A percentile compares a stretch with the other conserved stretches of the same genome.
These are phyloP conservation scores for Tetraodon nigroviridis DNA, from an alignment of 2,113 vertebrate genomes.

Conservation along the genomic window DNA sequence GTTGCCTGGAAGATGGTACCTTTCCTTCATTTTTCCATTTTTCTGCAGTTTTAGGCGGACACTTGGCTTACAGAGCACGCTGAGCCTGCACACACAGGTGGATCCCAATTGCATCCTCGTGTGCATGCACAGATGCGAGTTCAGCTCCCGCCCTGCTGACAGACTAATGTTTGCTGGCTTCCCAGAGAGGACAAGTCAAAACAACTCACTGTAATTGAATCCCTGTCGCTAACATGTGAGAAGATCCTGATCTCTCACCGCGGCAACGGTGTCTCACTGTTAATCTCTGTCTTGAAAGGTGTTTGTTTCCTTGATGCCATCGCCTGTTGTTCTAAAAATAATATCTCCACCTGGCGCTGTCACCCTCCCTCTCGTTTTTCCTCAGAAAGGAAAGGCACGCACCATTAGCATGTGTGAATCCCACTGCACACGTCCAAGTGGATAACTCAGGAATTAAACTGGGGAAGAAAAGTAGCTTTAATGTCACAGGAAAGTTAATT, in stretches of 20 bases:
- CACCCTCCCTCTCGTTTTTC: not conserved
- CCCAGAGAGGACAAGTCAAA: conserved; percentile 34
- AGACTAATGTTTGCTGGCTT: conserved; percentile 28
- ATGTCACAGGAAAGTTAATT: too few relatives aligned
- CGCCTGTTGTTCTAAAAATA: conserved; percentile 7
- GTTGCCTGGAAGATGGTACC: conserved; percentile 23
- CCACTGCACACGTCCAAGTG: too few relatives aligned
- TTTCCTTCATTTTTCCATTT: conserved; percentile 35
- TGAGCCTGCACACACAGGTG: conserved; percentile 3
- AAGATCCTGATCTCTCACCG: conserved; percentile 19
- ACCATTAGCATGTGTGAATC: too few relatives aligned
- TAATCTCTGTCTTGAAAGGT: conserved; percentile 12
- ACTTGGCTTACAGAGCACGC: conserved; percentile 16
- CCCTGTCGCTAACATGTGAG: conserved; percentile 30
- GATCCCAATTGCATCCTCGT: conserved; percentile 1
- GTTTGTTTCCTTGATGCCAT: conserved; percentile 16
- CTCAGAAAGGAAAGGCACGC: too few relatives aligned
- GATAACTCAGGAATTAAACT: too few relatives aligned
- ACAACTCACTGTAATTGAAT: conserved; percentile 52
- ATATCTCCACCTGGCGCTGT: not conserved
- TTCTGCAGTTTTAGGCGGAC: conserved; percentile 25
- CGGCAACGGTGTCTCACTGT: conserved; percentile 20
- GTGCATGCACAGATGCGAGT: conserved; percentile 2
- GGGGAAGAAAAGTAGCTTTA: too few relatives aligned
- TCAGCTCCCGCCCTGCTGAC: conserved; percentile 10